Conservation (phyloP, 1,140 invertebrate genomes). For the Paraescarpia echinospica region DNA sequence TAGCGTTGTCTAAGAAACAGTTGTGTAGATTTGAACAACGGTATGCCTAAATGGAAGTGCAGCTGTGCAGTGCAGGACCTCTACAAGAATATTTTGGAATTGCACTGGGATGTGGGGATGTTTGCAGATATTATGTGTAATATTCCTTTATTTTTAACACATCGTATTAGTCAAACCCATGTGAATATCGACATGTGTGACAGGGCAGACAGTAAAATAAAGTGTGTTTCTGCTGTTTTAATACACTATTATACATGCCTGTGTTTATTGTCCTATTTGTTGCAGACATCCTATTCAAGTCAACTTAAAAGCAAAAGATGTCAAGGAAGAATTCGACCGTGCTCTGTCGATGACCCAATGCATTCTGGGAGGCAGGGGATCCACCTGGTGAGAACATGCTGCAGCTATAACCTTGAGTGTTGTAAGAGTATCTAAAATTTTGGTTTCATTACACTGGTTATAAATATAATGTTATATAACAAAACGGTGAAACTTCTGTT, state of each 20-base stretch:
- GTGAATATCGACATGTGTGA: too few relatives aligned
- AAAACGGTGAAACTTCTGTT: not conserved
- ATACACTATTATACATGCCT: not conserved
- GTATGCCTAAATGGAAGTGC: not conserved
- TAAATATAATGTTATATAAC: not conserved
- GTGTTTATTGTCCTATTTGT: constrained; percentile 17
- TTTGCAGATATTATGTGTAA: not conserved
- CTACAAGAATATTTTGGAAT: not conserved
- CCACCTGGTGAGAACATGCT: constrained; percentile 38
- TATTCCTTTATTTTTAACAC: too few relatives aligned
- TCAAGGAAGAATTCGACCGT: constrained; percentile 41
- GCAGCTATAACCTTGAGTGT: not conserved
- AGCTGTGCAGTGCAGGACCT: not conserved
- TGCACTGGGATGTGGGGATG: not conserved
- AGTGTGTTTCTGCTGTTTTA: not conserved
- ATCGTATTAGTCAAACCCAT: too few relatives aligned
- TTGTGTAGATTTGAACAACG: too few relatives aligned
- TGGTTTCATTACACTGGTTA: not conserved
- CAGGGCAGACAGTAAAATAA: too few relatives aligned
- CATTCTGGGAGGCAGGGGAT: constrained; percentile 39
- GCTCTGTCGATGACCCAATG: constrained; percentile 40
- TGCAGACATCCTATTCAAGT: constrained; percentile 45
- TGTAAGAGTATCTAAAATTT: not conserved
- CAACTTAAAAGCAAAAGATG: constrained; percentile 38
- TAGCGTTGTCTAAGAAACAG: too few relatives aligned